phyloP scores from a whole-genome alignment of 2,113 vertebrate genomes.

The Laterallus jamaicensis region DNA sequence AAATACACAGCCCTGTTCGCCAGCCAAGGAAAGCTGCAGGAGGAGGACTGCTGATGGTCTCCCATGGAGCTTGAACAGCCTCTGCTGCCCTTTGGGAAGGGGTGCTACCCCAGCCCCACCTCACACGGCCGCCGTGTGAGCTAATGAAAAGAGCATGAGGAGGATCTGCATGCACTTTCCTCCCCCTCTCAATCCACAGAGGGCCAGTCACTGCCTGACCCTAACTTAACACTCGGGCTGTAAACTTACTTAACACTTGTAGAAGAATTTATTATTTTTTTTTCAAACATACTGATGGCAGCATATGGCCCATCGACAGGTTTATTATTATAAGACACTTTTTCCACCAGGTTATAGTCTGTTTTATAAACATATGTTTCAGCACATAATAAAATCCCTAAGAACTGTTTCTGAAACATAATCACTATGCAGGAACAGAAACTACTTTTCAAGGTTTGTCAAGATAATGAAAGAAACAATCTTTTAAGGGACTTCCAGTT shows the following conservation, averaged over 20 bases:
- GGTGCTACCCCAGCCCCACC: background rate
- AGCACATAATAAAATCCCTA: slow-evolving; percentile 45
- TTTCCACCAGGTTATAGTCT: slow-evolving; percentile 55
- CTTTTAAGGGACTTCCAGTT: slow-evolving; percentile 31
- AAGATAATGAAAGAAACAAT: slow-evolving; percentile 61
- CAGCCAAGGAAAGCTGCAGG: background rate
- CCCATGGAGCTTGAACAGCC: background rate
- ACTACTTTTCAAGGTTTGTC: slow-evolving; percentile 58
- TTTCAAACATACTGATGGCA: slow-evolving; percentile 38
- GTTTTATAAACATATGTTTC: slow-evolving; percentile 56
- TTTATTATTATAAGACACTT: slow-evolving; percentile 67
- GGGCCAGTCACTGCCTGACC: slow-evolving; percentile 38
- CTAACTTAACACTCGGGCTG: slow-evolving; percentile 41
- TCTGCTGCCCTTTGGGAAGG: background rate
- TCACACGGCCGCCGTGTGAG: rapidly evolving
- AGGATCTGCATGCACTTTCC: background rate
- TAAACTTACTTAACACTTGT: slow-evolving; percentile 60
- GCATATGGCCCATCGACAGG: slow-evolving; percentile 60
- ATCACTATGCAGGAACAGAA: slow-evolving; percentile 25
- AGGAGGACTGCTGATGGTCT: rapidly evolving
- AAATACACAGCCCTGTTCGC: background rate
- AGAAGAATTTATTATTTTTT: slow-evolving; percentile 18
- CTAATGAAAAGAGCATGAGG: slow-evolving; percentile 1
- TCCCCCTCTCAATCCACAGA: background rate
- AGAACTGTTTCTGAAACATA: slow-evolving; percentile 53